Conservation (phyloP, 2,888 invertebrate species). For the Kryphioiulus occultus region DNA sequence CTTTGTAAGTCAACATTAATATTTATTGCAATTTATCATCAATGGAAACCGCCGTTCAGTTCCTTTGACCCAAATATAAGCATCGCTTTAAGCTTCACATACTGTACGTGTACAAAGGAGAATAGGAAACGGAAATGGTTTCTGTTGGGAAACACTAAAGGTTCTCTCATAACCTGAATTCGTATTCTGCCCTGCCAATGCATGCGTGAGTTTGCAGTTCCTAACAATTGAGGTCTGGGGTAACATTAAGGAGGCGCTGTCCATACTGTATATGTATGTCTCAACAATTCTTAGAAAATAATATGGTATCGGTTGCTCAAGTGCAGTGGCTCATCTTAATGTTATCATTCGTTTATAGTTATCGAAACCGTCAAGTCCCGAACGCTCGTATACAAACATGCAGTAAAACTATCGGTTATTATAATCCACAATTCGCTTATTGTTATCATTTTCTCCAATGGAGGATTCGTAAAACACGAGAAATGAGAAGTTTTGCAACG, state of each 20-base stretch:
- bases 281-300: no score
- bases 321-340: not conserved
- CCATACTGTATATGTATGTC: no score
- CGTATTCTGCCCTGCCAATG: not conserved
- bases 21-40: conserved; percentile 13
- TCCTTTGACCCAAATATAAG: not conserved
- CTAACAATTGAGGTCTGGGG: not conserved
- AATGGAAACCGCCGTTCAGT: not conserved
- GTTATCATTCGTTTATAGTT: no score
- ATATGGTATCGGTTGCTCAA: not conserved
- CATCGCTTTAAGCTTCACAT: not conserved
- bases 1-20: not conserved
- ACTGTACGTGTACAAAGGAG: no score
- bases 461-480: no score
- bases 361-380: no score
- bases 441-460: no score
- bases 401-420: no score
- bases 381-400: no score
- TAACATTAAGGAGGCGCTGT: conserved; percentile 11
- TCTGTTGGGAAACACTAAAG: not conserved
- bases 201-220: not conserved
- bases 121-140: not conserved
- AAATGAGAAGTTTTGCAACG: no score
- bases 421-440: no score
- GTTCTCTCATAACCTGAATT: not conserved